Conservation (phyloP, 2,113 vertebrate genomes). For the Chaetops frenatus region DNA sequence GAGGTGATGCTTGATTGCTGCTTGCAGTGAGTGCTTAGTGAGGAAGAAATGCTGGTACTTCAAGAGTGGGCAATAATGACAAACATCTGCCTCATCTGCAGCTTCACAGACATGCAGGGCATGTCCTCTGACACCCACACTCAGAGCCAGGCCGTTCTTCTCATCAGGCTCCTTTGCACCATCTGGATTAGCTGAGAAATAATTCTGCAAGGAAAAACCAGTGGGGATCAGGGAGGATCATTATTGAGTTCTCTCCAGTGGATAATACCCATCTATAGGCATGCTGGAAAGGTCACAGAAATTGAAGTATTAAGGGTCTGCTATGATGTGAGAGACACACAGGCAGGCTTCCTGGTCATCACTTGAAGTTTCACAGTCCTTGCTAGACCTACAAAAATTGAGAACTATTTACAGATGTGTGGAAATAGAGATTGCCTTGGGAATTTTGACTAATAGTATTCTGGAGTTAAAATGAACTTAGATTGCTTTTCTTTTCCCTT, state of each 20-base stretch:
- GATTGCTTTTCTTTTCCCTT: background rate
- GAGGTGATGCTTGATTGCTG: background rate
- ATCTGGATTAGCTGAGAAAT: slow-evolving; percentile 4
- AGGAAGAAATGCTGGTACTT: background rate
- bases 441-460: background rate
- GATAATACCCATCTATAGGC: background rate
- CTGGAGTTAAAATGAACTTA: background rate
- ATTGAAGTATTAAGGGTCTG: background rate
- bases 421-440: background rate
- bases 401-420: background rate
- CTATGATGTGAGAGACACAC: background rate
- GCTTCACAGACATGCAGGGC: background rate
- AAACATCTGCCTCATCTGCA: slow-evolving; percentile 39
- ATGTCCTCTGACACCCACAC: background rate
- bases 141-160: background rate
- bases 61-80: background rate
- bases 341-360: background rate
- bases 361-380: background rate
- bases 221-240: background rate
- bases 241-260: background rate
- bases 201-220: background rate
- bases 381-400: background rate
- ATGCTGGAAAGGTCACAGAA: background rate
- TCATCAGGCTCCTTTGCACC: background rate
- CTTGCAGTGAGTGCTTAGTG: background rate